Evolutionary conservation across 1,140 invertebrate genomes (phyloP).

Genomic region (Panagrolaimus sp.): DNA sequence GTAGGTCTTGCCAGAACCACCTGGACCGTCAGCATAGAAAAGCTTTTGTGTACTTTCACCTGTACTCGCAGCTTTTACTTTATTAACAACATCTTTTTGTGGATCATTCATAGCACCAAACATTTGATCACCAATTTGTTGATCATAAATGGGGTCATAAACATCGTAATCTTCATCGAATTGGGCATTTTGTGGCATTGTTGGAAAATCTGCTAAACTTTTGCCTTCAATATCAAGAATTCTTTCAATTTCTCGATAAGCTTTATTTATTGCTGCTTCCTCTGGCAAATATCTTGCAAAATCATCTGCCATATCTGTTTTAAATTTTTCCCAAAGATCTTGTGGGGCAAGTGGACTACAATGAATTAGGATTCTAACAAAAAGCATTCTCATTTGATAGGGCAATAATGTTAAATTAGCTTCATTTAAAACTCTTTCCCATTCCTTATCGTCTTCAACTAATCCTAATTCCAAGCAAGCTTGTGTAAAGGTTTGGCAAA

Average conservation of each 20-base stretch:
- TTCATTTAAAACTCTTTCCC: conserved; percentile 22
- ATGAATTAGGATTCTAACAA: conserved; percentile 18
- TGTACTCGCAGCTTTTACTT: background rate
- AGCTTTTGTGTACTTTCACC: background rate
- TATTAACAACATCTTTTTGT: conserved; percentile 8
- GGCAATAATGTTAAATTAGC: conserved; percentile 4
- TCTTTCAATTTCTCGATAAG: background rate
- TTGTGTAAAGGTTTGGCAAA: conserved; percentile 22
- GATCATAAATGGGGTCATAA: background rate
- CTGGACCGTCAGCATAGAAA: conserved; percentile 29
- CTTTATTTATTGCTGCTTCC: background rate
- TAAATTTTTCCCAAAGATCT: conserved; percentile 29
- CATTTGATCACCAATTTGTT: background rate
- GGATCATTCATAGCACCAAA: background rate
- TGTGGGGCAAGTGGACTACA: background rate
- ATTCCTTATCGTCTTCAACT: conserved; percentile 17
- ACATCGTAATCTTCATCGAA: conserved; percentile 16
- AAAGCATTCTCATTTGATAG: conserved; percentile 12
- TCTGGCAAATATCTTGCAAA: background rate
- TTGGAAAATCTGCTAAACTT: background rate
- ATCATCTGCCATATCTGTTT: conserved; percentile 20
- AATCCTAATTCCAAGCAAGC: conserved; percentile 13
- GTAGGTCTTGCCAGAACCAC: conserved; percentile 33
- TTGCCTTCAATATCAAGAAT: background rate
- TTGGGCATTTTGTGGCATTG: conserved; percentile 4